Percentiles rank a stretch among this genome's conserved stretches.
These are phyloP conservation scores for Microctonus hyperodae DNA, from an alignment of 2,888 invertebrate genomes.

Conservation along the genomic window DNA sequence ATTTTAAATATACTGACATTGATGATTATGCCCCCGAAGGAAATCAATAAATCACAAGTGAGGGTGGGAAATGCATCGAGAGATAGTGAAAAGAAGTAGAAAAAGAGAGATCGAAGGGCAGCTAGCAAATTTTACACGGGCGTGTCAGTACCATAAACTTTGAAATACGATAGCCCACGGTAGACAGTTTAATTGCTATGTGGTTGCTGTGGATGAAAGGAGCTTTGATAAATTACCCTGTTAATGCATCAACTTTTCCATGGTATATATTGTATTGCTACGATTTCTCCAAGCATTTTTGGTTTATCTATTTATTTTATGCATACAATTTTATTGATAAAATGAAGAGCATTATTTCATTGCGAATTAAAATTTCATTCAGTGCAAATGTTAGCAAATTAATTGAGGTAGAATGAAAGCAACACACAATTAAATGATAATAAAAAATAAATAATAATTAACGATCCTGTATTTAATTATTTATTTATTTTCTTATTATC, in stretches of 20 bases:
- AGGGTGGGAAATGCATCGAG: neutral
- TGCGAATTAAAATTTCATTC: too few species aligned
- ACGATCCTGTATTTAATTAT: too few species aligned
- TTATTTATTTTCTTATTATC: too few species aligned
- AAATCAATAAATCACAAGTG: conserved; percentile 37
- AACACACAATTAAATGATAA: too few species aligned
- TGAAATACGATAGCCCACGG: conserved; percentile 60
- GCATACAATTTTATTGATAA: too few species aligned
- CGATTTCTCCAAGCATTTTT: neutral
- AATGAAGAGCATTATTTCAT: too few species aligned
- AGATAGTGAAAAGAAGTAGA: neutral
- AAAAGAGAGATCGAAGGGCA: conserved; percentile 26
- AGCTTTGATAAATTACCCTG: conserved; percentile 60
- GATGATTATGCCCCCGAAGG: conserved; percentile 28
- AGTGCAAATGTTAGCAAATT: too few species aligned
- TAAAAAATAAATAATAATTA: too few species aligned
- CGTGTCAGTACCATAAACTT: conserved; percentile 58
- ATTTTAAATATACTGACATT: conserved; percentile 28
- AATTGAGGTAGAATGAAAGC: too few species aligned
- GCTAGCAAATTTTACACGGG: conserved; percentile 58
- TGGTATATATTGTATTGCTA: conserved; percentile 13
- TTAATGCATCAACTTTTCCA: conserved; percentile 50
- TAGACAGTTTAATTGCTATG: conserved; percentile 61
- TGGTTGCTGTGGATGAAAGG: conserved; percentile 58
- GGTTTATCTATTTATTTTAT: neutral